A percentile compares a stretch with the other conserved stretches of the same genome.
These are phyloP conservation scores for Taenaris catops DNA, from an alignment of 2,888 invertebrate species.

Conservation along the genomic window DNA sequence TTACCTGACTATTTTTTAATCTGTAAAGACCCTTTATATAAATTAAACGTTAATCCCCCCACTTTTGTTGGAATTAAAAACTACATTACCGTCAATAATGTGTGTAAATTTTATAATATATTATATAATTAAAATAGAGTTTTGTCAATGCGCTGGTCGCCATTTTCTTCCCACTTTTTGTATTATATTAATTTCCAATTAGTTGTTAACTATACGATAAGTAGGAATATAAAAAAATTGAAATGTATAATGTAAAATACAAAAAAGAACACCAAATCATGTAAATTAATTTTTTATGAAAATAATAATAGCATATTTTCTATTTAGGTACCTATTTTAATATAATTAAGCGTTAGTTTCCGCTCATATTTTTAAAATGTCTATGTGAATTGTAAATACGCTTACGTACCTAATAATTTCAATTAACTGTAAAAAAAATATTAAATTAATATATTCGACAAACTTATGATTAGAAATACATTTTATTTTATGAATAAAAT, in stretches of 20 bases:
- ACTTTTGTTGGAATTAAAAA: no score
- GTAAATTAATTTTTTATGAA: slow-evolving; percentile 62
- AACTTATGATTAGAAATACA: slow-evolving; percentile 35
- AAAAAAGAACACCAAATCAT: slow-evolving; percentile 38
- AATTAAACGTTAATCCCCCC: no score
- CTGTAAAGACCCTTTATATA: no score
- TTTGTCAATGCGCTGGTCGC: no score
- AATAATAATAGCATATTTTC: slow-evolving; percentile 32
- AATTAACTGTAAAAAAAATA: slow-evolving; percentile 16
- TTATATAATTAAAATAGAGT: no score
- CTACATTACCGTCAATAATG: no score
- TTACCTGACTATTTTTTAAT: no score
- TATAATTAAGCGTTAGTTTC: slow-evolving; percentile 33
- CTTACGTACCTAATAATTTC: slow-evolving; percentile 13
- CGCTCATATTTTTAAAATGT: slow-evolving; percentile 6
- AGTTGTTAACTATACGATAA: no score
- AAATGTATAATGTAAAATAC: slow-evolving; percentile 21
- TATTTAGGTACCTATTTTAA: slow-evolving; percentile 36
- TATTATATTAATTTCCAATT: no score
- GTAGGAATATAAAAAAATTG: neutral
- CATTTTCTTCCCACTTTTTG: no score
- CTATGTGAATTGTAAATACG: slow-evolving; percentile 16
- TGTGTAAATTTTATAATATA: no score
- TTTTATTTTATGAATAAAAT: slow-evolving; percentile 15
- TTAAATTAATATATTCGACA: slow-evolving; percentile 23